Evolutionary conservation across 2,797 vertebrate genomes (phyloP).

Genomic region (Argentina silus): DNA sequence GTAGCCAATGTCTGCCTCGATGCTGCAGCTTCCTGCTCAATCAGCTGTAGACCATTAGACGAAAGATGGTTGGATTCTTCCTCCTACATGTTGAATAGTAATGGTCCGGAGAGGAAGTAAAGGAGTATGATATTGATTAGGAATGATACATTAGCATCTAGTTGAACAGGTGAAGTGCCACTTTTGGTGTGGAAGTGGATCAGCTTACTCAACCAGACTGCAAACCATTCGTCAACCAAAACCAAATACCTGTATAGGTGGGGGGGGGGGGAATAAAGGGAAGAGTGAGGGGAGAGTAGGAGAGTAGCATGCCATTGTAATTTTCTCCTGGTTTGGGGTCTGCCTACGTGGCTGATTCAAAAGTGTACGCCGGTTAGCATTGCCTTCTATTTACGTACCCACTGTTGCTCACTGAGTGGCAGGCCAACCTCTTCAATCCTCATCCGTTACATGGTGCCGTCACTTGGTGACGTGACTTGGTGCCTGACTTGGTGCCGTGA

Average conservation of each 20-base stretch:
- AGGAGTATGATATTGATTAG: slow-evolving; percentile 22
- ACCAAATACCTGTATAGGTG: neutral
- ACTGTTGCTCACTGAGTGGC: too few species aligned
- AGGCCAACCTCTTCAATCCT: too few species aligned
- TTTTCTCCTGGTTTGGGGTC: too few species aligned
- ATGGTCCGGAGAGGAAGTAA: neutral
- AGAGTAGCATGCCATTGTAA: neutral
- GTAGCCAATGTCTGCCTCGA: slow-evolving; percentile 26
- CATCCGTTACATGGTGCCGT: too few species aligned
- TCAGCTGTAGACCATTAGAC: slow-evolving; percentile 56
- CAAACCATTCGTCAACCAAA: slow-evolving; percentile 30
- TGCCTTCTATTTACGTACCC: too few species aligned
- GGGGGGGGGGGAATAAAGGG: neutral
- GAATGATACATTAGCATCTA: slow-evolving; percentile 36
- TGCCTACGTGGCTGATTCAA: too few species aligned
- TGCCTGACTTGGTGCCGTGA: too few species aligned
- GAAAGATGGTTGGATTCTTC: slow-evolving; percentile 43
- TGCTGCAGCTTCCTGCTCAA: slow-evolving; percentile 24
- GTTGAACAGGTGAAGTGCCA: slow-evolving; percentile 40
- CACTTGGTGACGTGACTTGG: too few species aligned
- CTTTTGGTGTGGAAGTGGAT: slow-evolving; percentile 24
- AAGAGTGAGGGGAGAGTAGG: too few species aligned
- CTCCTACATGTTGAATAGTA: slow-evolving; percentile 16
- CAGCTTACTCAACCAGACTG: slow-evolving; percentile 22
- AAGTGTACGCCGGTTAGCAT: too few species aligned